These are phyloP conservation scores for Myodes glareolus DNA, from an alignment of 2,113 vertebrate species.

Conservation along the genomic window DNA sequence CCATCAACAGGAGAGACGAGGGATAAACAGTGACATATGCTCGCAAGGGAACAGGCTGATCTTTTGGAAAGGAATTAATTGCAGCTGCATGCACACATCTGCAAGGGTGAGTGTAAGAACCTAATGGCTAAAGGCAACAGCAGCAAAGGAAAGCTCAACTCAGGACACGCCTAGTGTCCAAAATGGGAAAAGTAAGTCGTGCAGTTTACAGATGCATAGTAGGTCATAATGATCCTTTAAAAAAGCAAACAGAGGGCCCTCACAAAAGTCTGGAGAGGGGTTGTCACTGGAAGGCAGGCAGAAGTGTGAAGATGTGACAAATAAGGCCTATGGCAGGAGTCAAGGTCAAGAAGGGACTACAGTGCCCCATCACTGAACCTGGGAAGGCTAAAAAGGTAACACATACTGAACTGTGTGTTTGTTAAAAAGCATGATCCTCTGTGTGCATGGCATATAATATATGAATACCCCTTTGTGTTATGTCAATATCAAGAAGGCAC, in stretches of 20 bases:
- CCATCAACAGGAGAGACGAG: neutral
- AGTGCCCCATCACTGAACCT: neutral
- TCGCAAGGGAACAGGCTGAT: neutral
- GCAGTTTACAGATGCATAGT: neutral
- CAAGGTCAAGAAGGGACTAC: too few relatives aligned
- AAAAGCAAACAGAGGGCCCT: neutral
- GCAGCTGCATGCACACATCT: neutral
- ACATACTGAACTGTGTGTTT: neutral
- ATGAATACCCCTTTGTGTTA: neutral
- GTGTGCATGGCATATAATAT: neutral
- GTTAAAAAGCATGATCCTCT: neutral
- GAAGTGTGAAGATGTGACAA: neutral
- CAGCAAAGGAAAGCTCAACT: neutral
- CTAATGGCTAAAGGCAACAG: neutral
- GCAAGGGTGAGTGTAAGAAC: neutral
- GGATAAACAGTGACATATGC: neutral
- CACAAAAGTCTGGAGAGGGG: neutral
- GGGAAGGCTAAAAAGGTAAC: neutral
- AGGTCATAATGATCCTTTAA: neutral
- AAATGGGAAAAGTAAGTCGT: neutral
- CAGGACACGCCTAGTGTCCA: neutral
- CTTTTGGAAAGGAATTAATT: conserved; percentile 49
- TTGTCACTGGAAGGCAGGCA: neutral
- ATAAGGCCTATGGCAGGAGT: neutral
- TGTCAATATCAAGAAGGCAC: neutral